These are phyloP conservation scores for Platysteira castanea DNA, from an alignment of 2,113 vertebrate species.

Conservation along the genomic window DNA sequence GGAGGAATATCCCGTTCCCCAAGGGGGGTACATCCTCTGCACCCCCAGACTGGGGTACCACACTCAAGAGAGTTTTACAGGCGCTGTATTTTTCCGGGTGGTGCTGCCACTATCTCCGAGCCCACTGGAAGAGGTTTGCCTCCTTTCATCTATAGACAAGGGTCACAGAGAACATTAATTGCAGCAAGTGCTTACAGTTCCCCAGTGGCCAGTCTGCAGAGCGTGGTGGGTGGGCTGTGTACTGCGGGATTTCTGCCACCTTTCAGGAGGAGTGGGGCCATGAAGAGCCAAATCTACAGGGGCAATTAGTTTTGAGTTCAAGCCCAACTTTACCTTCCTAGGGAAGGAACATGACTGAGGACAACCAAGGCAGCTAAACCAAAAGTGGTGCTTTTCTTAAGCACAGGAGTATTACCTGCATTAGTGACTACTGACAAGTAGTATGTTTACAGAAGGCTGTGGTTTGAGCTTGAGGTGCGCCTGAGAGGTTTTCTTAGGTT, in stretches of 20 bases:
- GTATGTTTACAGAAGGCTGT: background rate
- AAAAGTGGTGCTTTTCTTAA: background rate
- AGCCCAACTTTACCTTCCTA: background rate
- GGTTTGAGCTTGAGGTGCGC: background rate
- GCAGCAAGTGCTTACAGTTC: background rate
- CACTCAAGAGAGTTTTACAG: background rate
- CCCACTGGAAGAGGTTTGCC: background rate
- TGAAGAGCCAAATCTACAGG: background rate
- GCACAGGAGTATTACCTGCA: too few species aligned
- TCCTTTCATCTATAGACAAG: background rate
- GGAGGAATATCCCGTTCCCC: rapidly evolving
- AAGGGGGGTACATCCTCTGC: too few species aligned
- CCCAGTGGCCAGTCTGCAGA: background rate
- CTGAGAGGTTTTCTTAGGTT: background rate
- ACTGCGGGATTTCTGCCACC: background rate
- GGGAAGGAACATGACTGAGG: background rate
- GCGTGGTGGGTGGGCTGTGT: background rate
- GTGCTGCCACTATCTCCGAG: background rate
- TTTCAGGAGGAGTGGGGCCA: background rate
- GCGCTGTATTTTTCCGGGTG: background rate
- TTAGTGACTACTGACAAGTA: background rate
- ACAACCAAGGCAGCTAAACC: background rate
- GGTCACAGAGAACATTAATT: background rate
- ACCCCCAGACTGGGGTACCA: rapidly evolving
- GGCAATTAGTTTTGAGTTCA: background rate